Conservation (phyloP, 2,113 vertebrate species). For the Microcebus griseorufus region DNA sequence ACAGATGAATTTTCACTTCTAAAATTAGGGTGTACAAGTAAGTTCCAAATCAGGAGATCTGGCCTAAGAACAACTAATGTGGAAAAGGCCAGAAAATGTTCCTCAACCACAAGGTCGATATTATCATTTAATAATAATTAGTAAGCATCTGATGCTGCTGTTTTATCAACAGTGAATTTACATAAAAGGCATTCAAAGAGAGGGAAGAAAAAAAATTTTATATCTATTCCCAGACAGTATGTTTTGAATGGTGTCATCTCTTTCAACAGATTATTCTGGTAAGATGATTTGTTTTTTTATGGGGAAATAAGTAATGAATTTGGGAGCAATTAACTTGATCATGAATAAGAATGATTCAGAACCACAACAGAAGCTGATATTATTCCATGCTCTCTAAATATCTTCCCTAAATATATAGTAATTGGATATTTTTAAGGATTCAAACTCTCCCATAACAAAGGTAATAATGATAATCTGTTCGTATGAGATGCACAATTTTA, state of each 20-base stretch:
- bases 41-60: neutral
- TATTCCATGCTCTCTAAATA: conserved; percentile 47
- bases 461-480: neutral
- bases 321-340: conserved; percentile 79
- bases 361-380: conserved; percentile 59
- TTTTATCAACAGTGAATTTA: neutral
- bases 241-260: conserved; percentile 75
- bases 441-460: neutral
- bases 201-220: conserved; percentile 6
- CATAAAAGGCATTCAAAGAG: neutral
- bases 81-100: neutral
- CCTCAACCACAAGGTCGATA: neutral
- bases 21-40: neutral
- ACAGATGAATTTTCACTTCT: neutral
- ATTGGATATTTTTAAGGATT: conserved; percentile 54
- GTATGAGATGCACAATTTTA: neutral
- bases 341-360: conserved; percentile 80
- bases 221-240: conserved; percentile 73
- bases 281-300: conserved; percentile 54
- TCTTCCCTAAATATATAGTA: conserved; percentile 51
- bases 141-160: neutral
- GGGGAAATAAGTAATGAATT: conserved; percentile 78
- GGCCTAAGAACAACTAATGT: neutral
- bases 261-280: conserved; percentile 74
- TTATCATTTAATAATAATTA: conserved; percentile 11